phyloP scores from a whole-genome alignment of 2,797 vertebrate genomes.

The Caiman crocodilus region DNA sequence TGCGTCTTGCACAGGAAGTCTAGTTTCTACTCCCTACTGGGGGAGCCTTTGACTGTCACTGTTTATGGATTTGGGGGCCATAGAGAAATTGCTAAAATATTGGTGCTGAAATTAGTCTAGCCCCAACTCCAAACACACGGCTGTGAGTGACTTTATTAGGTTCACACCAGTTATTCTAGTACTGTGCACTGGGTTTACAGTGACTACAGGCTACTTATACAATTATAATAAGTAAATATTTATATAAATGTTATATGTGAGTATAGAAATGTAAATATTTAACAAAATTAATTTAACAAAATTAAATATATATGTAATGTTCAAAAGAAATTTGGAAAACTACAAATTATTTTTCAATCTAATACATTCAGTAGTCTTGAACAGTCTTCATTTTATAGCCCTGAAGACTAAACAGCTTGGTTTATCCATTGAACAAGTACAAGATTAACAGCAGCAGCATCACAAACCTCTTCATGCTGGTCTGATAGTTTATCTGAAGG shows the following conservation, averaged over 20 bases:
- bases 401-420: not conserved
- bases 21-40: not conserved
- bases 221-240: not conserved
- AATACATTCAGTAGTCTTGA: not conserved
- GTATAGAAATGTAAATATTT: no score
- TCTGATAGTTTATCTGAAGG: not conserved
- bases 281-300: no score
- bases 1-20: not conserved
- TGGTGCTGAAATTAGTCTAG: not conserved
- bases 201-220: not conserved
- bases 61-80: no score
- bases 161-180: not conserved
- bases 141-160: not conserved
- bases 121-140: not conserved
- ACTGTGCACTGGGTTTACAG: not conserved
- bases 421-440: not conserved
- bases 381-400: not conserved
- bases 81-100: no score
- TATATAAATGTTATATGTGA: no score
- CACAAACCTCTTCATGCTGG: not conserved
- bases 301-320: no score
- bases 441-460: not conserved
- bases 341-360: not conserved
- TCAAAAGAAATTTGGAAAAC: no score
- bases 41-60: rapidly evolving